Conservation (phyloP, 2,797 vertebrate species). For the Fringilla coelebs region DNA sequence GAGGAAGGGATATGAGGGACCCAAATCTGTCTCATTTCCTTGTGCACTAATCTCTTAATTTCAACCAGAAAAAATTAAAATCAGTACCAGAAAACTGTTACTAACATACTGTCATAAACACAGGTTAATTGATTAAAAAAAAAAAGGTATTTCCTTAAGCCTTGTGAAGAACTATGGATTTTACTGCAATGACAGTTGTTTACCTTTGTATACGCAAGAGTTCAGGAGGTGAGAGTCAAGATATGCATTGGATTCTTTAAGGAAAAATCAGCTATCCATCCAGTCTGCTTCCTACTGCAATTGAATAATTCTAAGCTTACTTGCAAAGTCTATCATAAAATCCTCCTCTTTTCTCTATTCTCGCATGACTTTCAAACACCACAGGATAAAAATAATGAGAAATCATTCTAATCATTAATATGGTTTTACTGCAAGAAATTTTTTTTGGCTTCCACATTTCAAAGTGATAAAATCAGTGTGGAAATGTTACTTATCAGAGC, state of each 20-base stretch:
- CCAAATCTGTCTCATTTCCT: background rate
- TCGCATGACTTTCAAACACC: background rate
- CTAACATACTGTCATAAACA: background rate
- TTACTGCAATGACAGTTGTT: background rate
- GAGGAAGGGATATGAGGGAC: background rate
- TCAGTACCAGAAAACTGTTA: background rate
- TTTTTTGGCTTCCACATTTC: background rate
- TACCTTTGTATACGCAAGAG: background rate
- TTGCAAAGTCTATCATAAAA: background rate
- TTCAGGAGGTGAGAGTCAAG: constrained; percentile 11
- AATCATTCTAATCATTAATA: background rate
- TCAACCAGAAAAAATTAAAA: background rate
- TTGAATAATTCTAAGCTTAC: constrained; percentile 13
- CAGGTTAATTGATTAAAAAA: background rate
- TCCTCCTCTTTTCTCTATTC: background rate
- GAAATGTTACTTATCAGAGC: background rate
- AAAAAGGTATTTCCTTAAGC: background rate
- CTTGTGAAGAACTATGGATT: background rate
- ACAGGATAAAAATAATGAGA: background rate
- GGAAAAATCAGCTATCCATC: background rate
- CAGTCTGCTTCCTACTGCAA: background rate
- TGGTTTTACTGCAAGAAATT: background rate
- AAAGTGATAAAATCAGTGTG: background rate
- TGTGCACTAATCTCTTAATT: background rate
- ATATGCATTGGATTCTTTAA: background rate